Evolutionary conservation across 2,113 vertebrate genomes (phyloP).

Genomic region (Poecilia latipinna): DNA sequence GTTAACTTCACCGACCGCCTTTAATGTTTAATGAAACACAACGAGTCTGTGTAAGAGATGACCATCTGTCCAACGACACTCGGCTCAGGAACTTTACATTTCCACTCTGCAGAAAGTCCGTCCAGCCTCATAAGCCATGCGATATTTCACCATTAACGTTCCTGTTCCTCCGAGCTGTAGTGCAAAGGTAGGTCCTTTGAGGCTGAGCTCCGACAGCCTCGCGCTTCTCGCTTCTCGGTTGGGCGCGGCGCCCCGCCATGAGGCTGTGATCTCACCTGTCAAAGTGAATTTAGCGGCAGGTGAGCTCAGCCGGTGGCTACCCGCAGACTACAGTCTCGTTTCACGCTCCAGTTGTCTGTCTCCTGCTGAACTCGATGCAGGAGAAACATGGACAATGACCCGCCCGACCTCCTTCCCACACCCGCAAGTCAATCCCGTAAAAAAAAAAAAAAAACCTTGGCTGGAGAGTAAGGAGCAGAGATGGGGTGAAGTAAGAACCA

Average conservation of each 20-base stretch:
- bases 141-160: slow-evolving; percentile 28
- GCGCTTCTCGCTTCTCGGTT: slow-evolving; percentile 42
- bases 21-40: too few species aligned
- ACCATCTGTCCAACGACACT: neutral
- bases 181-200: slow-evolving; percentile 24
- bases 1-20: too few species aligned
- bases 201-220: slow-evolving; percentile 31
- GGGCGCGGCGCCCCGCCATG: slow-evolving; percentile 46
- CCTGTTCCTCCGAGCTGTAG: slow-evolving; percentile 16
- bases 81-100: neutral
- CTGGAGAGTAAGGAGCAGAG: neutral
- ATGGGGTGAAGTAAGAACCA: neutral
- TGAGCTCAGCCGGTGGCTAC: slow-evolving; percentile 68
- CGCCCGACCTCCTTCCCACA: neutral
- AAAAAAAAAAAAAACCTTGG: neutral
- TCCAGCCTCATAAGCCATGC: slow-evolving; percentile 2
- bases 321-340: slow-evolving; percentile 63
- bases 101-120: neutral
- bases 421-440: slow-evolving; percentile 12
- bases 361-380: slow-evolving; percentile 56
- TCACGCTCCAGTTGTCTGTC: slow-evolving; percentile 69
- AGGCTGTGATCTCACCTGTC: slow-evolving; percentile 74
- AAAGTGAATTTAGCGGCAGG: slow-evolving; percentile 72
- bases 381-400: slow-evolving; percentile 49
- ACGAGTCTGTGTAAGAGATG: slow-evolving; percentile 6